Conservation (phyloP, 2,113 vertebrate genomes). For the Dromaius novaehollandiae region DNA sequence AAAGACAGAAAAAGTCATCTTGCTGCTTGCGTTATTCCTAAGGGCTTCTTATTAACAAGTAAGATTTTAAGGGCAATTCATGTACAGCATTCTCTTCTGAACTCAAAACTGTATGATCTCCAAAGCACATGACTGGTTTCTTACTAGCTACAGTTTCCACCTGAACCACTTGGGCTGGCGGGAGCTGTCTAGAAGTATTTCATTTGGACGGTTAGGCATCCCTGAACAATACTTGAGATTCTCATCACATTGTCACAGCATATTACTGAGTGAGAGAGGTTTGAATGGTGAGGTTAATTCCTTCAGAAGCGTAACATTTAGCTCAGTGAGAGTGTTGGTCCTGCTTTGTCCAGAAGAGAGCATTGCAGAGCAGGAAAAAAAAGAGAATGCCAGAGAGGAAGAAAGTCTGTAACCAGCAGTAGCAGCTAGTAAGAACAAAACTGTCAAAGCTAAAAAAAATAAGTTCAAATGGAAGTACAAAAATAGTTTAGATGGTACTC, state of each 20-base stretch:
- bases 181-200: neutral
- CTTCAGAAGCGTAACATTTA: neutral
- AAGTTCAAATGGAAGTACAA: neutral
- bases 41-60: neutral
- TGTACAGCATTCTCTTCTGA: neutral
- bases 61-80: neutral
- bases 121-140: neutral
- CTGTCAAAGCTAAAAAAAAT: neutral
- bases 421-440: neutral
- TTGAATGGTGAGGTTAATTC: neutral
- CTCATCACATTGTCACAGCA: neutral
- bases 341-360: neutral
- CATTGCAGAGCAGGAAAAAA: neutral
- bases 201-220: neutral
- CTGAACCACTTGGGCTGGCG: neutral
- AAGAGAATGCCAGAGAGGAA: neutral
- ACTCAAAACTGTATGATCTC: neutral
- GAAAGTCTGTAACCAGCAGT: too few species aligned
- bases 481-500: conserved; percentile 25
- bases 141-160: neutral
- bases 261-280: neutral
- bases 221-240: neutral
- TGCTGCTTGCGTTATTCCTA: neutral
- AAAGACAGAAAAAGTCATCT: neutral
- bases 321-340: neutral